These are phyloP conservation scores for Gobionotothen gibberifrons DNA, from an alignment of 2,797 vertebrate species.

Conservation along the genomic window DNA sequence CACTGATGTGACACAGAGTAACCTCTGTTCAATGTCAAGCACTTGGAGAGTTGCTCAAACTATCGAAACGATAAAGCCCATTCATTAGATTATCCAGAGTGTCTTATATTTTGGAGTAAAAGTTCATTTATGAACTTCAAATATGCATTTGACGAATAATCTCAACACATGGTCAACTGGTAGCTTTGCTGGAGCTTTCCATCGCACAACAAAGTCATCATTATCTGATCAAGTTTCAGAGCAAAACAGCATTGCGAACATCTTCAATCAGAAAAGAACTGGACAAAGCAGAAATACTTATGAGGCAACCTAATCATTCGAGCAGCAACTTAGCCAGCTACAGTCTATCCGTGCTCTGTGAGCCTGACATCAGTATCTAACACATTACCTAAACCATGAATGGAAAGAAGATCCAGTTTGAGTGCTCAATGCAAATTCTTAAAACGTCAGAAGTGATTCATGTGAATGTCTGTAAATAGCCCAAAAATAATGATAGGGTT, in stretches of 20 bases:
- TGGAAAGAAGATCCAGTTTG: background rate
- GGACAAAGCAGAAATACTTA: background rate
- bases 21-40: constrained; percentile 3
- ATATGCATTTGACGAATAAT: constrained; percentile 4
- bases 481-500: constrained; percentile 28
- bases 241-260: no score
- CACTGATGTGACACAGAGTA: background rate
- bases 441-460: constrained; percentile 14
- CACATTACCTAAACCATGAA: constrained; percentile 7
- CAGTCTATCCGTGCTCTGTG: background rate
- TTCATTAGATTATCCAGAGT: background rate
- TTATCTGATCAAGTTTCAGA: no score
- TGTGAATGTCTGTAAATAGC: constrained; percentile 12
- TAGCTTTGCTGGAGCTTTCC: no score
- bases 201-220: no score
- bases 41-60: background rate
- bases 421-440: constrained; percentile 5
- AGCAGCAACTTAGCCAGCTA: background rate
- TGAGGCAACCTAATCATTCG: background rate
- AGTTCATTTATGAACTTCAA: background rate
- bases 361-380: background rate
- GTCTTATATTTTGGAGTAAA: background rate
- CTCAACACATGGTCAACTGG: background rate
- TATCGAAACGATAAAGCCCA: background rate
- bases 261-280: background rate